Base-by-base conservation (phyloP, 2,113 vertebrate species). In the Sebastes fasciatus region DNA sequence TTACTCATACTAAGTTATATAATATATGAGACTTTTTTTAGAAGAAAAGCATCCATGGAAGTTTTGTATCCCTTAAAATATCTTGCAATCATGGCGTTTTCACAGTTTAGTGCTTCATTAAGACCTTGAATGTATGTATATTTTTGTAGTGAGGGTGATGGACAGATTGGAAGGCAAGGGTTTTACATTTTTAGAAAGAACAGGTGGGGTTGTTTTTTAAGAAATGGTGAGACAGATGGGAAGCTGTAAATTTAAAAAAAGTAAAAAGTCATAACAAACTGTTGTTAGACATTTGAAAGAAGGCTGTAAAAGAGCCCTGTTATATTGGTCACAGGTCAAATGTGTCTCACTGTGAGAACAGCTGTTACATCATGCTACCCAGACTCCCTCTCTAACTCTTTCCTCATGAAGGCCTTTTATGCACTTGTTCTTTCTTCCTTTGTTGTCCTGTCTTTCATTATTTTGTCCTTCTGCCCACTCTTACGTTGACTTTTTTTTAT, bases 151-250 rank as follows among this genome's bases (percentile, higher is more conserved):
- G 11, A 11, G 21, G 52, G 54, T 78, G 83, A 83, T 34, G n/a
- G 67, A 82, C 82, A 87, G 80, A 85, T 65, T 83, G 60, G 65
- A 49, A 40, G 68, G 63, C n/a, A 40, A 42, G 70, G 72, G 76
- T 58, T 68, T 68, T n/a, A 68, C 67, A 68, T 14, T 73, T 40
- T 78, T 34, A 19, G 6, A 73, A 62, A 45, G 74, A 89, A 85
- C 89, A 90, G 85, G 81, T 85, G 84, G 58, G 40, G 17, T 49
- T 57, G 66, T 69, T 54, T 86, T 83, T 83, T 19, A 82, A 75
- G 45, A 80, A 45, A 67, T 8, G 4, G 21, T 11, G 13, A 71
- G 63, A 86, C 90, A 91, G 92, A 89, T 90, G 92, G 89, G 51
- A 17, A 60, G 71, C 79, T 75, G 61, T 8, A 79, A 52, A 74